A percentile compares a stretch with the other conserved stretches of the same genome.
Evolutionary conservation across 2,797 vertebrate genomes (phyloP).

Genomic region (Hypotaenidia philippensis): DNA sequence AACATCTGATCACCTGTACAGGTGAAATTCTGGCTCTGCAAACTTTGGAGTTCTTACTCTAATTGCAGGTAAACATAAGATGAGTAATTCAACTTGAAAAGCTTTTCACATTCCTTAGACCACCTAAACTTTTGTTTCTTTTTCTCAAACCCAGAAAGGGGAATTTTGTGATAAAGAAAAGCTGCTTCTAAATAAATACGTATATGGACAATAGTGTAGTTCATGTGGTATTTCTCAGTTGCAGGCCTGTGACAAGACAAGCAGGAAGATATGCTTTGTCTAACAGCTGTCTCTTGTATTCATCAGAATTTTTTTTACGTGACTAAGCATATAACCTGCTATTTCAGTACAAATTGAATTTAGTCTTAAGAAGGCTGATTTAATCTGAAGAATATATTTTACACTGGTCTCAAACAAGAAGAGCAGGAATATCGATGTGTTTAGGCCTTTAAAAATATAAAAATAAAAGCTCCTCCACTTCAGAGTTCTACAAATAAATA

Average conservation of each 20-base stretch:
- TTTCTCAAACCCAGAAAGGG: neutral
- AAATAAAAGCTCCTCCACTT: slow-evolving; percentile 31
- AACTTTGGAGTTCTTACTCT: neutral
- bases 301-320: slow-evolving; percentile 31
- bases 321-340: slow-evolving; percentile 39
- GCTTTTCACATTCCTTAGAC: neutral
- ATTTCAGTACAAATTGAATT: slow-evolving; percentile 62
- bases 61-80: neutral
- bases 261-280: neutral
- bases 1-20: rapidly evolving
- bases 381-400: slow-evolving; percentile 67
- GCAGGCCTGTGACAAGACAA: neutral
- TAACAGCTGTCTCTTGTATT: slow-evolving; percentile 38
- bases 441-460: slow-evolving; percentile 27
- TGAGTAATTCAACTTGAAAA: rapidly evolving
- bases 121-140: neutral
- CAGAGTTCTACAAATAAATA: slow-evolving; percentile 67
- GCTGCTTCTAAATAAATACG: neutral
- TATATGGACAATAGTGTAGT: neutral
- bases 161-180: neutral
- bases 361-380: slow-evolving; percentile 61
- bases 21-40: neutral
- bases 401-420: slow-evolving; percentile 38
- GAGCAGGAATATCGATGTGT: slow-evolving; percentile 55
- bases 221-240: neutral